These are phyloP conservation scores for Paragorgia papillata DNA, from an alignment of 92 coral and sea anemone species.

Conservation along the genomic window DNA sequence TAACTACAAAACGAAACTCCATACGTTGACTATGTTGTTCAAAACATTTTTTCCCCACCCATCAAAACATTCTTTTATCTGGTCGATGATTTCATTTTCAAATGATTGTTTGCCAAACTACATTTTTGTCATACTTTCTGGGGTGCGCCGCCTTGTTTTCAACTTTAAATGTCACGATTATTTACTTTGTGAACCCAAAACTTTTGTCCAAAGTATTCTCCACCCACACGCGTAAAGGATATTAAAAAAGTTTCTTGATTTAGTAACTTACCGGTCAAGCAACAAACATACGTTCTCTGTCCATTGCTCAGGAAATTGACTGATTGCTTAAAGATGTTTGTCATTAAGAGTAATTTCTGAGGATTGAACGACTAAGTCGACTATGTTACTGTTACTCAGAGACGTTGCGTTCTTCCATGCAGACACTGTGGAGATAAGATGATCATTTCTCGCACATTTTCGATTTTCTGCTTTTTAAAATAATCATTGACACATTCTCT, in stretches of 20 bases:
- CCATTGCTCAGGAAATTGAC: neutral
- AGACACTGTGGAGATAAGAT: too few species aligned
- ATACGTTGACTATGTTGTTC: too few species aligned
- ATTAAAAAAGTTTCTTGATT: constrained; percentile 4
- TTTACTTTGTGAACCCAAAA: neutral
- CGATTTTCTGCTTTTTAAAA: neutral
- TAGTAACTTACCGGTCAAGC: neutral
- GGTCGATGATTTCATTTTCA: neutral
- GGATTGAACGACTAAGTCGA: too few species aligned
- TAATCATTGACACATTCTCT: neutral
- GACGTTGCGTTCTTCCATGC: too few species aligned
- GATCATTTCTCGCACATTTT: too few species aligned
- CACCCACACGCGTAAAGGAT: constrained; percentile 3
- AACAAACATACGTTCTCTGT: neutral
- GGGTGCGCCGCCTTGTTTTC: neutral
- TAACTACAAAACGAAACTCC: too few species aligned
- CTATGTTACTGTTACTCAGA: too few species aligned
- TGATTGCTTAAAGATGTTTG: neutral
- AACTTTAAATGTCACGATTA: neutral
- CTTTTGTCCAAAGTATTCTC: neutral
- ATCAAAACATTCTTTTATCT: neutral
- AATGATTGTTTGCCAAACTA: neutral
- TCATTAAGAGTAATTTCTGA: neutral
- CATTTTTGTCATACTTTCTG: constrained; percentile 5
- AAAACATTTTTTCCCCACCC: too few species aligned